Conservation (phyloP, 37 sponge, comb jelly and placozoan species). For the Dysidea cf. avara region DNA sequence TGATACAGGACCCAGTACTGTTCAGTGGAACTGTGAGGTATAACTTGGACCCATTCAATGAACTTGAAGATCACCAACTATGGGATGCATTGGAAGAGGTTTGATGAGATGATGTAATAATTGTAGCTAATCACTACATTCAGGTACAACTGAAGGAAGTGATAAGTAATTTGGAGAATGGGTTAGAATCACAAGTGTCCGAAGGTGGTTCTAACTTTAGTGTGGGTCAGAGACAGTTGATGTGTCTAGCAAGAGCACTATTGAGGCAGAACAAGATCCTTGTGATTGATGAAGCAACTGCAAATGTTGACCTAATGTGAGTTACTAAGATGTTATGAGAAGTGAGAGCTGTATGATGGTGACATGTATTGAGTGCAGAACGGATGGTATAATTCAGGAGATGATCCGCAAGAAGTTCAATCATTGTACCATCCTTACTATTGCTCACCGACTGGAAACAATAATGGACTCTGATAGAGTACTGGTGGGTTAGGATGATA, state of each 20-base stretch:
- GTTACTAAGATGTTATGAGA: too few species aligned
- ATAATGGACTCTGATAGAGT: constrained; percentile 88
- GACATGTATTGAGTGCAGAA: too few species aligned
- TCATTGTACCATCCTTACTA: constrained; percentile 83
- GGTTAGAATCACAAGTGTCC: constrained; percentile 23
- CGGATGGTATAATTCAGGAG: constrained; percentile 87
- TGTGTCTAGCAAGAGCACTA: constrained; percentile 45
- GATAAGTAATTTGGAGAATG: background rate
- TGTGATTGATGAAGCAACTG: constrained; percentile 50
- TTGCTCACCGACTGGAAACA: constrained; percentile 94
- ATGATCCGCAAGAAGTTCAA: constrained; percentile 68
- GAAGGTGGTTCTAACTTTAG: constrained; percentile 39
- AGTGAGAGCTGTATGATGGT: too few species aligned
- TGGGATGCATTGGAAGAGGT: constrained; percentile 84
- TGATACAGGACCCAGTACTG: constrained; percentile 79
- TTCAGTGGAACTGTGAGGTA: constrained; percentile 87
- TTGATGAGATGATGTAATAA: too few species aligned
- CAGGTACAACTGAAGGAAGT: too few species aligned
- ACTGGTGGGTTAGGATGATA: constrained; percentile 48
- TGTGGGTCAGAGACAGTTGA: constrained; percentile 37
- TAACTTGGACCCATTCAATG: constrained; percentile 88
- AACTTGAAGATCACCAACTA: constrained; percentile 60
- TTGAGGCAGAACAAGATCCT: constrained; percentile 39
- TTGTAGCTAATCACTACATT: too few species aligned
- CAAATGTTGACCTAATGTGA: constrained; percentile 22